Evolutionary conservation across 2,888 invertebrate genomes (phyloP), one percentile per base, ranked within the genome.

Genomic region (Sinotaia quadrata): DNA sequence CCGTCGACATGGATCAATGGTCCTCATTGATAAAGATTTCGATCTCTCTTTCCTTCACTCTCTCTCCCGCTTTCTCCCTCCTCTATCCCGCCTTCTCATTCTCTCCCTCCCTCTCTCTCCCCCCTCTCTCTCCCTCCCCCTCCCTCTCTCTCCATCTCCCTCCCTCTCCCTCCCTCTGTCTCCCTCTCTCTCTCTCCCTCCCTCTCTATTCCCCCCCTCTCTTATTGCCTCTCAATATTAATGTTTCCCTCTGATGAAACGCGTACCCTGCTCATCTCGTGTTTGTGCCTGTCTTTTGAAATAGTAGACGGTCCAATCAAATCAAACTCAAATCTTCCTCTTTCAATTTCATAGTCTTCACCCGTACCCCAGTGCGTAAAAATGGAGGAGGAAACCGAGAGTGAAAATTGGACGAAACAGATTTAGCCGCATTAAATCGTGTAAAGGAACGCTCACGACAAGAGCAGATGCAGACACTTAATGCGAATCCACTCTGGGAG

Each of bases 141-240:
- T 62, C 36, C 36, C 36, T 52, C 31, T 36, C 34, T 62, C 51
- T 51, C 36, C 52, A 24, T 49, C 51, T 51, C 3, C 52, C 36
- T 62, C 34, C 37, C 51, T 62, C 34, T 62, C 36, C 52, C 24
- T 62, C 51, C 51, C 8, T 62, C 62, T 51, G 2, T 62, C 51
- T 62, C 8, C 51, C 62, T 62, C 34, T 62, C 62, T 62, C 62
- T 51, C 36, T 62, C 34, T 62, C 62, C 36, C 51, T 62, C 51
- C 34, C 62, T 51, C 62, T 62, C 62, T 62, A 8, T 51, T 27
- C 21, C 21, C 33, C 34, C 21, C n/a, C 15, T 36, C 21, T 34
- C 27, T 36, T 51, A 31, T 62, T 37, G 33, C 15, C 27, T 56
- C 56, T 27, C 27, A 29, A 12, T 7, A 7, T 56, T 29, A 21